Conservation (phyloP, 2,113 vertebrate genomes). For the Nothocercus julius region DNA sequence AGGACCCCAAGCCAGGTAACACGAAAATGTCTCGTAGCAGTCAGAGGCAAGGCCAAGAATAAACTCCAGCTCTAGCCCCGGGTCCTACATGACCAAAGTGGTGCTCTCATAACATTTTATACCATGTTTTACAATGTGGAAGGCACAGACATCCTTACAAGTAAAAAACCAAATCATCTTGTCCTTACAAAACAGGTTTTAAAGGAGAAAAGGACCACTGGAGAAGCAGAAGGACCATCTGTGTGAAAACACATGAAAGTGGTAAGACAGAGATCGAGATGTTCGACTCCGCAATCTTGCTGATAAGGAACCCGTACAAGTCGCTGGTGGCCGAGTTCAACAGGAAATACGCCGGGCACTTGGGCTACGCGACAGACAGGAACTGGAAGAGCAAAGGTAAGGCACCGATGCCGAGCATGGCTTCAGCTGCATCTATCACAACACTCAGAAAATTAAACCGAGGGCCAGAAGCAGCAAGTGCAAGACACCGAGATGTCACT, state of each 20-base stretch:
- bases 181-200: conserved; percentile 82
- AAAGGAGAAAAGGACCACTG: conserved; percentile 99
- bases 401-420: accelerated
- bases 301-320: conserved; percentile 94
- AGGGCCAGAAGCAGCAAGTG: background rate
- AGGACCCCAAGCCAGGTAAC: background rate
- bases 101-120: background rate
- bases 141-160: background rate
- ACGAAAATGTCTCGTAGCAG: background rate
- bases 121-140: background rate
- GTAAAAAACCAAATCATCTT: background rate
- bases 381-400: conserved; percentile 97
- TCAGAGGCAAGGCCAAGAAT: background rate
- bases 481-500: background rate
- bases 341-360: conserved; percentile 93
- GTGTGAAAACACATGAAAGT: conserved; percentile 96
- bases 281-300: conserved; percentile 91
- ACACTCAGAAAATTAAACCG: background rate
- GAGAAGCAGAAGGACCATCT: conserved; percentile 94
- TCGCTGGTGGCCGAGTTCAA: conserved; percentile 96
- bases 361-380: conserved; percentile 91
- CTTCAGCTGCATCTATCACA: background rate
- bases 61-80: too few relatives aligned
- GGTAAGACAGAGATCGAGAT: conserved; percentile 93
- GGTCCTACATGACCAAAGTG: background rate